Percentiles rank a stretch among this genome's conserved stretches.
Conservation (phyloP, 2,888 invertebrate genomes). For the Epirrhoe alternata region DNA sequence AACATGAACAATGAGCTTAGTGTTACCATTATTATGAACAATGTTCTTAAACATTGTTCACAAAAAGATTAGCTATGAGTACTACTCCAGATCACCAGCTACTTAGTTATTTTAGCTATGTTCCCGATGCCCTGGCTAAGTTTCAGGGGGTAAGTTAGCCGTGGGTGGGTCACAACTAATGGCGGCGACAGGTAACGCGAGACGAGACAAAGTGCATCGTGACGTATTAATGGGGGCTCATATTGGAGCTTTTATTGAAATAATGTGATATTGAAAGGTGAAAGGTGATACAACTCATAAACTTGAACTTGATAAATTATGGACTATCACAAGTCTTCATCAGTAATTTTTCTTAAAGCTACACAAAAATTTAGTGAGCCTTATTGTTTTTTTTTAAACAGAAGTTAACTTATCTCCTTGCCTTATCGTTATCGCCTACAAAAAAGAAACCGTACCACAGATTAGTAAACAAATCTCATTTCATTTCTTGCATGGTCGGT, state of each 20-base stretch:
- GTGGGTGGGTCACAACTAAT: slow-evolving; percentile 74
- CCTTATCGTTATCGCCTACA: neutral
- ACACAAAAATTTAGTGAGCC: no score
- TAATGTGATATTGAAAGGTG: slow-evolving; percentile 9
- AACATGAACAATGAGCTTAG: no score
- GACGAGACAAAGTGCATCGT: slow-evolving; percentile 80
- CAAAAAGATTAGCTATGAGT: no score
- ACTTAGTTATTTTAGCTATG: slow-evolving; percentile 7
- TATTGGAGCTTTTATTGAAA: slow-evolving; percentile 28
- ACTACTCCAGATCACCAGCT: neutral
- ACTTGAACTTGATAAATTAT: neutral
- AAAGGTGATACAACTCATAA: neutral
- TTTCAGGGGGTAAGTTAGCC: slow-evolving; percentile 66
- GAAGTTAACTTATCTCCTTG: no score
- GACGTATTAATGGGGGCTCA: slow-evolving; percentile 50
- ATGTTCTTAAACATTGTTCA: no score
- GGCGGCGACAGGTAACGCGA: slow-evolving; percentile 82
- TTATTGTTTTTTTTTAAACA: no score
- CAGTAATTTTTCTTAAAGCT: no score
- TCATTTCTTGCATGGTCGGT: slow-evolving; percentile 49
- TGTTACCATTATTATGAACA: no score
- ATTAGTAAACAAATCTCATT: slow-evolving; percentile 53
- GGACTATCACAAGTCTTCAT: no score
- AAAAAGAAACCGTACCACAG: slow-evolving; percentile 12
- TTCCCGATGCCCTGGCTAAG: slow-evolving; percentile 53